Percentiles rank a stretch among this genome's conserved stretches.
These are phyloP conservation scores for Perca flavescens DNA, from an alignment of 2,113 vertebrate genomes.

Conservation along the genomic window DNA sequence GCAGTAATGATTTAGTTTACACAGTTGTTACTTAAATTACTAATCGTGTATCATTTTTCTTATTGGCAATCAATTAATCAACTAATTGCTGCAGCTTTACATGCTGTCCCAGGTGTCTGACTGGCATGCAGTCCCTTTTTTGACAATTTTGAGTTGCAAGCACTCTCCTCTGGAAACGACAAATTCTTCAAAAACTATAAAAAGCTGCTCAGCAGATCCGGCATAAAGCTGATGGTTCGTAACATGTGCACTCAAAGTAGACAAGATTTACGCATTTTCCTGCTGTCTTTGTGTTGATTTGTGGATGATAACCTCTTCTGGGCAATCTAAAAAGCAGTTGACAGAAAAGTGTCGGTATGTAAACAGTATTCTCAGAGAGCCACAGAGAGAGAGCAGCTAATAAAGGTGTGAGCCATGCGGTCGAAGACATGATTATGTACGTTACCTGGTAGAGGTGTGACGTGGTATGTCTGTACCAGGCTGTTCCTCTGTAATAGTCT, in stretches of 20 bases:
- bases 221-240: not conserved
- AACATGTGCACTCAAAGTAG: not conserved
- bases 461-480: constrained; percentile 69
- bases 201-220: not conserved
- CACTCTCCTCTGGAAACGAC: not conserved
- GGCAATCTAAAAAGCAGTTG: not conserved
- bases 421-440: not conserved
- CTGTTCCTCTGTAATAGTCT: constrained; percentile 70
- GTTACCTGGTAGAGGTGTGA: not conserved
- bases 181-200: not conserved
- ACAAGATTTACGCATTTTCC: not conserved
- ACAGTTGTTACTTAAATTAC: too few species aligned
- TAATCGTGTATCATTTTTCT: too few species aligned
- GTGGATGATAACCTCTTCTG: not conserved
- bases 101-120: not conserved
- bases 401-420: constrained; percentile 1
- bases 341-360: not conserved
- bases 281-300: not conserved
- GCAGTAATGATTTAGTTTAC: not conserved
- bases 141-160: not conserved
- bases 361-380: not conserved
- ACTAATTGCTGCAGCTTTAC: not conserved
- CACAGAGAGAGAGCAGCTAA: not conserved
- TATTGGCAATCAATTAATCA: too few species aligned
- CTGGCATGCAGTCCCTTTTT: not conserved